Conservation (phyloP, 2,888 invertebrate species). For the Chrysolina haemoptera region DNA sequence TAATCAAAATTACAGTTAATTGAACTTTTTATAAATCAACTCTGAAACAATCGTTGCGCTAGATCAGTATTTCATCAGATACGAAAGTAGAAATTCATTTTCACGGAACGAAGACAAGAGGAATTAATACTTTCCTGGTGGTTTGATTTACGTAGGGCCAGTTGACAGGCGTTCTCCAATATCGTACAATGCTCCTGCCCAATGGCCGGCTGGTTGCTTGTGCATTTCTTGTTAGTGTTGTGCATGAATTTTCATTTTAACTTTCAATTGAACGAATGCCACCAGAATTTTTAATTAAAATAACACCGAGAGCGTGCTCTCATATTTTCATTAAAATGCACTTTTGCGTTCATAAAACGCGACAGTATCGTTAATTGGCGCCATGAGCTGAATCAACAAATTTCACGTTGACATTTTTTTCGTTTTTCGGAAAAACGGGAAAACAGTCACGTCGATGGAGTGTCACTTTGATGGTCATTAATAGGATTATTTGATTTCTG, state of each 20-base stretch:
- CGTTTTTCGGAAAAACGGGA: constrained; percentile 22
- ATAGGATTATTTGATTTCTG: not conserved
- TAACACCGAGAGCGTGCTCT: constrained; percentile 27
- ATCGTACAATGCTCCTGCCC: constrained; percentile 28
- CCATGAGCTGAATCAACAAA: constrained; percentile 39
- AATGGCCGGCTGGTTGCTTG: not conserved
- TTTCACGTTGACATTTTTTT: constrained; percentile 6
- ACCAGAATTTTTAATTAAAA: constrained; percentile 46
- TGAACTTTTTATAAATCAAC: no score
- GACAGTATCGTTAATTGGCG: constrained; percentile 40
- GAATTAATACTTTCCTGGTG: not conserved
- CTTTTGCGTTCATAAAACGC: constrained; percentile 37
- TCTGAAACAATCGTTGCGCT: no score
- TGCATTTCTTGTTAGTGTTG: constrained; percentile 9
- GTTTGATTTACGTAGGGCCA: not conserved
- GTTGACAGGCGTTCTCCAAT: constrained; percentile 2
- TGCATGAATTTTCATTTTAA: constrained; percentile 44
- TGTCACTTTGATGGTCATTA: constrained; percentile 29
- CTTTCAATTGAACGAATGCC: constrained; percentile 40
- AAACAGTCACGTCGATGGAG: constrained; percentile 18
- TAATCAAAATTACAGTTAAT: not conserved
- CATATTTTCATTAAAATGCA: constrained; percentile 45
- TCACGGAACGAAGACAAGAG: not conserved
- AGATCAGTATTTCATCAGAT: no score
- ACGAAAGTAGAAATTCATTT: no score